Base-by-base conservation (phyloP, 1,140 invertebrate genomes). In the Sitodiplosis mosellana region DNA sequence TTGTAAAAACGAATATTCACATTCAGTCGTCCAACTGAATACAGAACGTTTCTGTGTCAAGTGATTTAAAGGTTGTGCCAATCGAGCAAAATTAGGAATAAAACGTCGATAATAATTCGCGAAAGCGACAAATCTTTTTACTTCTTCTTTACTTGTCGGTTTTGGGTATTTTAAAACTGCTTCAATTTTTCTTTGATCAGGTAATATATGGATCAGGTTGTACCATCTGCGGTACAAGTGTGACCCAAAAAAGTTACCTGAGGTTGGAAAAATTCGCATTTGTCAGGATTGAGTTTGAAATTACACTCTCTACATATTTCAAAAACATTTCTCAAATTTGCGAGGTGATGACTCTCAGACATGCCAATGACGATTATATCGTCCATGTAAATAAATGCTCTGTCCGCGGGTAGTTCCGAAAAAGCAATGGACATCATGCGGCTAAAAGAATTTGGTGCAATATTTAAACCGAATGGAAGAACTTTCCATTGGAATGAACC, bases 21-120 rank as follows among this genome's bases (percentile, higher is more conserved):
- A 52, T 38, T 44, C n/a, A 41, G 46, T 18, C 21, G 34, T 48
- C 56, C 56, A 63, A 48, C 36, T 45, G 54, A 62, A 58, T 12
- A 33, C 8, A 21, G 46, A 48, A 45, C 59, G 54, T 51, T 65
- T 59, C 53, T 59, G 61, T 22, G 66, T 36, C 48, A 65, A 50
- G 21, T 54, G 33, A 38, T 48, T 60, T 33, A 68, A 49, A 12
- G 64, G 62, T 55, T 57, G 52, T n/a, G 60, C 54, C 33, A 62
- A 53, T 51, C 53, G 48, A 0, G 61, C 50, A 48, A 61, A 67
- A 43, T 56, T 43, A 20, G 33, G 33, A 33, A 70, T 63, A 48
- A 68, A 69, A 52, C 55, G 54, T 15, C 66, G 27, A 47, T 69
- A 70, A 51, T 68, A 69, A 12, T 61, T 58, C 12, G 49, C 41